These are phyloP conservation scores for Heliconius melpomene DNA, from an alignment of 1,140 invertebrate genomes.

Conservation along the genomic window DNA sequence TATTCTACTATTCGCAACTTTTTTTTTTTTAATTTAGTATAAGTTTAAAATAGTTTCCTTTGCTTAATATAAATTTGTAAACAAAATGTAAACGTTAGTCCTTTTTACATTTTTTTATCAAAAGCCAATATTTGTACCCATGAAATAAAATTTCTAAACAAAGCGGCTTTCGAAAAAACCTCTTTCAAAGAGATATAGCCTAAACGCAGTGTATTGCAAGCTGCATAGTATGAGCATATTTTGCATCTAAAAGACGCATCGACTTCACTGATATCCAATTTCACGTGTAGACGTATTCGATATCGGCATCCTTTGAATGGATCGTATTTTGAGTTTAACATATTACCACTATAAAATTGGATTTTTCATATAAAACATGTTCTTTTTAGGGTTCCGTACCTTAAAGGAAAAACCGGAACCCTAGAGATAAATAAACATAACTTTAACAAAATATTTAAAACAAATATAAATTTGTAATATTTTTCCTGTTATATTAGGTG, in stretches of 20 bases:
- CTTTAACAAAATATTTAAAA: too few relatives aligned
- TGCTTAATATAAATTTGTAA: too few relatives aligned
- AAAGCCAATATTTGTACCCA: too few relatives aligned
- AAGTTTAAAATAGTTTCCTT: too few relatives aligned
- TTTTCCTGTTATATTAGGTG: too few relatives aligned
- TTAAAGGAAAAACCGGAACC: too few relatives aligned
- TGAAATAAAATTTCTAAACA: neutral
- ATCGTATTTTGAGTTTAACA: constrained; percentile 3
- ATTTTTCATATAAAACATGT: neutral
- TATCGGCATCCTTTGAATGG: neutral
- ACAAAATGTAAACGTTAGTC: too few relatives aligned
- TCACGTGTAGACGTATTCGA: constrained; percentile 9
- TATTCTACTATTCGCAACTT: too few relatives aligned
- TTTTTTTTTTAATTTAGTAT: too few relatives aligned
- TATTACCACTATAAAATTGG: constrained; percentile 14
- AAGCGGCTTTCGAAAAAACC: neutral
- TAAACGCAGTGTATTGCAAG: neutral
- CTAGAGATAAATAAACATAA: too few relatives aligned
- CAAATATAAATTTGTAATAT: too few relatives aligned
- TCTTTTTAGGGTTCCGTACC: neutral
- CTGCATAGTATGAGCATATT: constrained; percentile 10
- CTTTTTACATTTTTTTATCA: too few relatives aligned
- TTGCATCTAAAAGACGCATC: constrained; percentile 10
- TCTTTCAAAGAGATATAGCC: neutral
- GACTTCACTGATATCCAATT: constrained; percentile 11